Evolutionary conservation across 2,113 vertebrate genomes (phyloP).

Genomic region (Phalacrocorax brasilianus): DNA sequence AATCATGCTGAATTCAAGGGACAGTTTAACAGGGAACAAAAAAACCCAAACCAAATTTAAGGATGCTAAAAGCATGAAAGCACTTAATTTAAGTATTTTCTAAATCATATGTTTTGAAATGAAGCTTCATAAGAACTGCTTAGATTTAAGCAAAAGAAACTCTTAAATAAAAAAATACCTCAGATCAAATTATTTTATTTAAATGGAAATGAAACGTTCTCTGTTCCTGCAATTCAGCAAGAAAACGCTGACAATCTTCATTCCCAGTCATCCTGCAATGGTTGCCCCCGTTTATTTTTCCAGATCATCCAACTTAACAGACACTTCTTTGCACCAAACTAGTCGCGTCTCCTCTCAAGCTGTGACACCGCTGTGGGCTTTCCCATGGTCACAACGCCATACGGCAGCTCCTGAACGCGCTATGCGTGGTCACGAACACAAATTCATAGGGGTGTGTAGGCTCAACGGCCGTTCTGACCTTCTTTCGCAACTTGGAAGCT

Average conservation of each 20-base stretch:
- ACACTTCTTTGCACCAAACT: rapidly evolving
- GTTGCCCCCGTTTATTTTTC: rapidly evolving
- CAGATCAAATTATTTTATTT: background rate
- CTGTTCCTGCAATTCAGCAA: background rate
- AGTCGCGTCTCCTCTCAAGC: rapidly evolving
- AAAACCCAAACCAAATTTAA: background rate
- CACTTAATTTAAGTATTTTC: background rate
- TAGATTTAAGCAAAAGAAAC: background rate
- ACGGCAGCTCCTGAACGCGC: rapidly evolving
- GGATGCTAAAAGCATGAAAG: background rate
- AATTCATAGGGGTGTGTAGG: rapidly evolving
- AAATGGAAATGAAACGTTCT: background rate
- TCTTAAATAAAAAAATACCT: background rate
- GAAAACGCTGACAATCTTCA: background rate
- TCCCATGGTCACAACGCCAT: rapidly evolving
- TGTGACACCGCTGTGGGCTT: rapidly evolving
- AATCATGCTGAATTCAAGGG: background rate
- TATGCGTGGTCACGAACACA: rapidly evolving
- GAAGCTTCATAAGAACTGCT: background rate
- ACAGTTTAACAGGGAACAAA: background rate
- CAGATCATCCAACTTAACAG: background rate
- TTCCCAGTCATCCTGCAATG: background rate
- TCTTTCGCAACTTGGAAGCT: rapidly evolving
- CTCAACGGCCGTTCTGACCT: background rate
- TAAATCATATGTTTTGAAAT: background rate